Evolutionary conservation across 1,140 invertebrate genomes (phyloP).

Genomic region (Maniola jurtina): DNA sequence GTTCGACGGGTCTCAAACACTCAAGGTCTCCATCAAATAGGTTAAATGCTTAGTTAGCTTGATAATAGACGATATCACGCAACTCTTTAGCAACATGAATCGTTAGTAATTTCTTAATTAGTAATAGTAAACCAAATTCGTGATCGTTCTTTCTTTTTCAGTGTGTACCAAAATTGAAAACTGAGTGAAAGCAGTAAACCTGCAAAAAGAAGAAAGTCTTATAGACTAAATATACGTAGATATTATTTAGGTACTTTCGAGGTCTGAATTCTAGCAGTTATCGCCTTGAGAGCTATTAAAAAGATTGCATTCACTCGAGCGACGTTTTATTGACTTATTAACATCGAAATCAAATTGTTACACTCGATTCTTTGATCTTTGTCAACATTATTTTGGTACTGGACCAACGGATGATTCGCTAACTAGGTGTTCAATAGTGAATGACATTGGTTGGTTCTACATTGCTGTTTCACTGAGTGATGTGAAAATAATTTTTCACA

Average conservation of each 20-base stretch:
- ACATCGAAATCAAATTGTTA: conserved; percentile 76
- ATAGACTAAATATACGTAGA: not conserved
- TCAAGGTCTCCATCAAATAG: conserved; percentile 5
- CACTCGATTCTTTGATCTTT: conserved; percentile 73
- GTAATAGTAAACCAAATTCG: not conserved
- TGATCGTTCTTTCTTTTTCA: not conserved
- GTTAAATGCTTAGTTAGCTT: conserved; percentile 1
- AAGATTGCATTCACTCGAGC: conserved; percentile 73
- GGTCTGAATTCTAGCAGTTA: conserved; percentile 64
- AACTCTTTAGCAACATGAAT: conserved; percentile 3
- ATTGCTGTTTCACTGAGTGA: no score
- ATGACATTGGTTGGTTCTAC: no score
- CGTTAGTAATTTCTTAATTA: conserved; percentile 8
- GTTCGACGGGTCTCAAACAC: not conserved
- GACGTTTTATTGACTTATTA: conserved; percentile 78
- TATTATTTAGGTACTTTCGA: conserved; percentile 49
- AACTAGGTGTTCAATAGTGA: not conserved
- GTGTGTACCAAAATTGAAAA: no score
- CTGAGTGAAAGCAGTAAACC: no score
- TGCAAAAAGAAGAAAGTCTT: no score
- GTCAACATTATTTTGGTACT: conserved; percentile 55
- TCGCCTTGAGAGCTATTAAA: conserved; percentile 73
- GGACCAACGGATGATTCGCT: conserved; percentile 27
- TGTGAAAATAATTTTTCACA: no score
- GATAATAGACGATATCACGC: conserved; percentile 7